These are phyloP conservation scores for Habropoda laboriosa DNA, from an alignment of 1,140 invertebrate species.

Conservation along the genomic window DNA sequence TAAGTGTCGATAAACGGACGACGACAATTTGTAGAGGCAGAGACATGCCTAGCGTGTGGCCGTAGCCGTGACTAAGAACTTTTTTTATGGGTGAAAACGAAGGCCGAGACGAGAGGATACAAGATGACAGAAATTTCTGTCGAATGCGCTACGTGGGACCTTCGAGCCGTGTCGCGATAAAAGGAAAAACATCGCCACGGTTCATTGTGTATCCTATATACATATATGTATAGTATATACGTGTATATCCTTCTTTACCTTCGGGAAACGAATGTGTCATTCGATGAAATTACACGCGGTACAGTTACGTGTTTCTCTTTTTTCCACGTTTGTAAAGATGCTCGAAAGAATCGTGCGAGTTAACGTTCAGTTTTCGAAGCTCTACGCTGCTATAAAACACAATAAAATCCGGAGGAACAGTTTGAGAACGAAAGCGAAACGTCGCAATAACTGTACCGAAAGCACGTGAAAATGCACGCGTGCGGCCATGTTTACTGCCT, in stretches of 20 bases:
- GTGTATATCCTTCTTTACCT: not conserved
- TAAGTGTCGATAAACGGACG: conserved; percentile 20
- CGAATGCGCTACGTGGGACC: not conserved
- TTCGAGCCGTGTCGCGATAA: not conserved
- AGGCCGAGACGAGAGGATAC: not conserved
- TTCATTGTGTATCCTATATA: not conserved
- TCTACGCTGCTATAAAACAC: not conserved
- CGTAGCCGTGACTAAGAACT: conserved; percentile 8
- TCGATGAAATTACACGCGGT: not conserved
- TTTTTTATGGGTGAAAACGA: not conserved
- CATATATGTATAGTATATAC: no score
- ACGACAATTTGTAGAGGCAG: not conserved
- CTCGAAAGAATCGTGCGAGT: not conserved
- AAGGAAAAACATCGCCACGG: not conserved
- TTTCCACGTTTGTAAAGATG: not conserved
- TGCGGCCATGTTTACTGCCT: conserved; percentile 51
- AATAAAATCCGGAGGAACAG: not conserved
- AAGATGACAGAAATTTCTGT: not conserved
- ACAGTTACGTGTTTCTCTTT: not conserved
- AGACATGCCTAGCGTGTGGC: not conserved
- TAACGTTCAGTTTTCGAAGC: not conserved
- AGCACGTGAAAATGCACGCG: conserved; percentile 51
- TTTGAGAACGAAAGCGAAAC: conserved; percentile 32
- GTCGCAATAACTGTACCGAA: conserved; percentile 49
- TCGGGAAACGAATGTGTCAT: not conserved